phyloP scores from a whole-genome alignment of 2,888 invertebrate genomes.

The Galerucella pusilla region DNA sequence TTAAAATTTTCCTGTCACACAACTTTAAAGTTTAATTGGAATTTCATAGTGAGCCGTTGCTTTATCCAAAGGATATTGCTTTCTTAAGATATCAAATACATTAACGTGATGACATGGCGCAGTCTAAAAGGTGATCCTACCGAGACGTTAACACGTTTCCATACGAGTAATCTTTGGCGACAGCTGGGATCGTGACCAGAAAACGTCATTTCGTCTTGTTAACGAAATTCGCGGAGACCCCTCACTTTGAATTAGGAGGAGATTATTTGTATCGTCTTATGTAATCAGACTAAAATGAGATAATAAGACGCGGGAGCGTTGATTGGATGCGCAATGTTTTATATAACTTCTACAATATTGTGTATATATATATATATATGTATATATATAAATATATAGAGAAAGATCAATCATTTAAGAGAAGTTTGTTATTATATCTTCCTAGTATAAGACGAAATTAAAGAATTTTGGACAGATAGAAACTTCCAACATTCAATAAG shows the following conservation, averaged over 20 bases:
- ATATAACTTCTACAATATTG: background rate
- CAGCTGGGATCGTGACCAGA: constrained; percentile 65
- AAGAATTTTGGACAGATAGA: too few relatives aligned
- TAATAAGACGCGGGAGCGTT: constrained; percentile 21
- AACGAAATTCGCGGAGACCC: constrained; percentile 39
- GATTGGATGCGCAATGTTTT: constrained; percentile 4
- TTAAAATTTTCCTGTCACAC: too few relatives aligned
- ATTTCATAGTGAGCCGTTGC: too few relatives aligned
- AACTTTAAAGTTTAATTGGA: too few relatives aligned
- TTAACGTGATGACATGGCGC: constrained; percentile 49
- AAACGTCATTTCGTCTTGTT: constrained; percentile 55
- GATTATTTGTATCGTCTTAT: constrained; percentile 46
- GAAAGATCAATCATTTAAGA: too few relatives aligned
- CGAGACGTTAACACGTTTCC: constrained; percentile 63
- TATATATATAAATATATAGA: too few relatives aligned
- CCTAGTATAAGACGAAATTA: too few relatives aligned
- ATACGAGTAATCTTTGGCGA: constrained; percentile 64
- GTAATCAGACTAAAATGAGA: constrained; percentile 37
- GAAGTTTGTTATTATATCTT: too few relatives aligned
- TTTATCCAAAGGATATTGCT: constrained; percentile 25
- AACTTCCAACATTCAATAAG: background rate
- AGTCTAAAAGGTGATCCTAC: constrained; percentile 57
- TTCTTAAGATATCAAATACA: constrained; percentile 48
- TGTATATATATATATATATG: too few relatives aligned
- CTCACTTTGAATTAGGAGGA: constrained; percentile 33